Percentiles rank a stretch among this genome's conserved stretches.
phyloP scores from a whole-genome alignment of 2,888 invertebrate species.

The Drosophila putrida region DNA sequence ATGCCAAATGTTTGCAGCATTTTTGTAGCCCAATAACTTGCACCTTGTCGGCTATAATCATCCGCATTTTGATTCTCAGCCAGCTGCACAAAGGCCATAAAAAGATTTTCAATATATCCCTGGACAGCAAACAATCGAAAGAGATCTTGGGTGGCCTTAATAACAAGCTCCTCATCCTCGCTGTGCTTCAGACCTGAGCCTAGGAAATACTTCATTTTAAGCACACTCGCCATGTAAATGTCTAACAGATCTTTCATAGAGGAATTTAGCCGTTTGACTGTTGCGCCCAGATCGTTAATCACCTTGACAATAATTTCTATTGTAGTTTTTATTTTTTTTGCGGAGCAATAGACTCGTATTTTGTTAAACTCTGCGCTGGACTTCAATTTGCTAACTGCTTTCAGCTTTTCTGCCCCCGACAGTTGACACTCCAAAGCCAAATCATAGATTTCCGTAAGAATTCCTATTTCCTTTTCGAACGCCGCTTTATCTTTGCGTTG shows the following conservation, averaged over 20 bases:
- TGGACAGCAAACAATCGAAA: constrained; percentile 81
- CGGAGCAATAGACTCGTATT: constrained; percentile 64
- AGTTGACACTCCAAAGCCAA: constrained; percentile 71
- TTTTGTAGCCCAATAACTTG: constrained; percentile 84
- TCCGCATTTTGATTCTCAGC: constrained; percentile 74
- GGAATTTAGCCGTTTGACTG: constrained; percentile 62
- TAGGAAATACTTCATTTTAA: constrained; percentile 82
- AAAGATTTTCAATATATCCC: constrained; percentile 82
- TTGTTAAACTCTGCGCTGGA: constrained; percentile 67
- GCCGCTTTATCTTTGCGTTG: constrained; percentile 69
- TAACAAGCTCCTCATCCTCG: constrained; percentile 62
- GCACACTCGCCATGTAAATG: constrained; percentile 69
- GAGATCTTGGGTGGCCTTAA: constrained; percentile 73
- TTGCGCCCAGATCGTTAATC: constrained; percentile 53
- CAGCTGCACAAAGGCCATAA: constrained; percentile 76
- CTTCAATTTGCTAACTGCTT: constrained; percentile 69
- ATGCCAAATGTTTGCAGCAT: constrained; percentile 79
- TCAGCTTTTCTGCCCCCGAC: constrained; percentile 69
- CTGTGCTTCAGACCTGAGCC: constrained; percentile 52
- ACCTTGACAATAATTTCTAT: constrained; percentile 50
- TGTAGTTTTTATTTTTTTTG: constrained; percentile 49
- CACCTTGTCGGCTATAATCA: constrained; percentile 66
- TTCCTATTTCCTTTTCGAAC: constrained; percentile 72
- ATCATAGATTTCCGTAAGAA: constrained; percentile 79
- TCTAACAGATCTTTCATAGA: constrained; percentile 73